phyloP scores from a whole-genome alignment of 2,113 vertebrate species.

The Rhombomys opimus region DNA sequence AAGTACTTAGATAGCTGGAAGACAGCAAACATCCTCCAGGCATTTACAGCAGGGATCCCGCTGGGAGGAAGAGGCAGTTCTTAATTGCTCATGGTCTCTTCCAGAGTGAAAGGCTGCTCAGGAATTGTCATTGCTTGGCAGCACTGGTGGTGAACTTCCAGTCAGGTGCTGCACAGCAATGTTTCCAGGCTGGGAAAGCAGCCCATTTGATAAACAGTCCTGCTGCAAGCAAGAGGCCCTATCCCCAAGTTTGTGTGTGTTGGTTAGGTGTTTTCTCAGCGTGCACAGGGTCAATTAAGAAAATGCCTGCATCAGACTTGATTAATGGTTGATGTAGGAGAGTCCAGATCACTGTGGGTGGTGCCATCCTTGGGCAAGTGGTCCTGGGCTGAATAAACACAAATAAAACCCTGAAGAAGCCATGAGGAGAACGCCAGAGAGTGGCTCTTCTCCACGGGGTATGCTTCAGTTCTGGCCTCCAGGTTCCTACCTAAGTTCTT shows the following conservation, averaged over 20 bases:
- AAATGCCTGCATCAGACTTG: neutral
- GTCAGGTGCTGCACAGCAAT: neutral
- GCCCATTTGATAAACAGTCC: neutral
- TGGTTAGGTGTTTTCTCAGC: neutral
- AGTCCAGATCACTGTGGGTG: neutral
- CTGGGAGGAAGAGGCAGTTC: neutral
- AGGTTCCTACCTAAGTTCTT: neutral
- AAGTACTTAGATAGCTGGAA: slow-evolving; percentile 40
- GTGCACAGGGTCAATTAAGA: neutral
- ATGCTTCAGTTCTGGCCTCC: neutral
- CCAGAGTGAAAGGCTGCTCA: slow-evolving; percentile 22
- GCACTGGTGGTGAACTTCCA: neutral
- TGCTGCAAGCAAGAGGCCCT: neutral
- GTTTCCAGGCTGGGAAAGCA: neutral
- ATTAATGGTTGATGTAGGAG: neutral
- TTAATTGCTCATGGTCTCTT: neutral
- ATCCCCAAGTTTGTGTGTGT: too few relatives aligned
- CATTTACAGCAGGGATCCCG: neutral
- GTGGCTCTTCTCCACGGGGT: too few relatives aligned
- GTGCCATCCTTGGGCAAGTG: neutral
- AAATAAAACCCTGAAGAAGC: too few relatives aligned
- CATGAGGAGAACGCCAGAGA: neutral
- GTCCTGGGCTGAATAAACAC: neutral
- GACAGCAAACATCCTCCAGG: neutral
- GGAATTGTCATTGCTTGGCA: slow-evolving; percentile 42